Percentiles rank a stretch among this genome's conserved stretches.
These are phyloP conservation scores for Antidorcas marsupialis DNA, from an alignment of 2,113 vertebrate species.

Conservation along the genomic window DNA sequence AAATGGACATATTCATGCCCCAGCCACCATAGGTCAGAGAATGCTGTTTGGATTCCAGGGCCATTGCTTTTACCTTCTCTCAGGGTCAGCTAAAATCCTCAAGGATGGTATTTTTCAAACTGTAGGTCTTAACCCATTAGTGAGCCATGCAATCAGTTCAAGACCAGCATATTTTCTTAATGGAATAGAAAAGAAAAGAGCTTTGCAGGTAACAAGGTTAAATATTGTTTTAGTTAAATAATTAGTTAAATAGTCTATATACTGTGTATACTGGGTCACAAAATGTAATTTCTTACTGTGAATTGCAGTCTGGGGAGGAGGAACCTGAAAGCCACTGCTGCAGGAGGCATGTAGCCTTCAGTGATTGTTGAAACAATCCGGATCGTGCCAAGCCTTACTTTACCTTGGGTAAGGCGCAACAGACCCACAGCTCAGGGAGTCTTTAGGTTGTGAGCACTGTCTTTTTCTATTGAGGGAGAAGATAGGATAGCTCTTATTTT, in stretches of 20 bases:
- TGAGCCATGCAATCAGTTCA: background rate
- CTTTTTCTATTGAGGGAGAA: background rate
- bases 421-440: background rate
- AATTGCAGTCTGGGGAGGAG: background rate
- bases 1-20: background rate
- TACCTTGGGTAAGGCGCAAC: background rate
- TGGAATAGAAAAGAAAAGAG: background rate
- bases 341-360: background rate
- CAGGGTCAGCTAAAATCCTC: background rate
- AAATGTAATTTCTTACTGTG: background rate
- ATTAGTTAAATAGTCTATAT: background rate
- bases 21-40: background rate
- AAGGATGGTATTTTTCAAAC: background rate
- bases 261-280: background rate
- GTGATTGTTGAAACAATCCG: background rate
- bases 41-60: background rate
- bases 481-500: background rate
- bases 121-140: background rate
- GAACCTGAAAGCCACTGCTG: background rate
- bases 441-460: background rate
- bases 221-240: background rate
- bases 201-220: background rate
- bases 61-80: constrained; percentile 5
- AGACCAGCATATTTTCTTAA: constrained; percentile 12
- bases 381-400: background rate